Conservation (phyloP, 1,140 invertebrate genomes). For the Polyergus mexicanus region DNA sequence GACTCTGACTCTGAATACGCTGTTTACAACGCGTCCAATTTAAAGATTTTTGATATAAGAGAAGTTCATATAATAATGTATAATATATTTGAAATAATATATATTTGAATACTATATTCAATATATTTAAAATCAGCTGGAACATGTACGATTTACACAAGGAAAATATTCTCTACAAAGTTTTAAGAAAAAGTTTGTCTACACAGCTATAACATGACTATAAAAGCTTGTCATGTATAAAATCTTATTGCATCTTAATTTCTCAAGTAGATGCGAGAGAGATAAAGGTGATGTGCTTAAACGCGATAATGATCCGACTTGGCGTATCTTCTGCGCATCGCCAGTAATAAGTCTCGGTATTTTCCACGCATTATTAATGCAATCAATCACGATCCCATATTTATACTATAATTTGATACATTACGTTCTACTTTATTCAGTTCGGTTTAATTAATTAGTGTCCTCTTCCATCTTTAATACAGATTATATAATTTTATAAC, state of each 20-base stretch:
- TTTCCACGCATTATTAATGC: constrained; percentile 27
- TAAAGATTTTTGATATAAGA: background rate
- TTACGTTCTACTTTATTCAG: constrained; percentile 2
- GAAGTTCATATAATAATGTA: background rate
- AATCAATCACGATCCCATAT: constrained; percentile 2
- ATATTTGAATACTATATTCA: too few relatives aligned
- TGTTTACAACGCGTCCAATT: constrained; percentile 14
- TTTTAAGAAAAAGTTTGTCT: too few relatives aligned
- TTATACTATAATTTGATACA: constrained; percentile 1
- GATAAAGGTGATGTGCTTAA: background rate
- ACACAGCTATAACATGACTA: too few relatives aligned
- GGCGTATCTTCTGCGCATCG: background rate
- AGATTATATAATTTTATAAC: constrained; percentile 21
- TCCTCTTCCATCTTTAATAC: constrained; percentile 9
- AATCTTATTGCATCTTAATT: background rate
- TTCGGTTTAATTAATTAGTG: constrained; percentile 5
- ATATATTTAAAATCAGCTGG: too few relatives aligned
- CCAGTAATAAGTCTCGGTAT: background rate
- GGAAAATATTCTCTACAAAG: too few relatives aligned
- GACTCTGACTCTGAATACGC: constrained; percentile 28
- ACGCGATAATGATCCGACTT: constrained; percentile 26
- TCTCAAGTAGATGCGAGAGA: background rate
- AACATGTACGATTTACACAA: too few relatives aligned
- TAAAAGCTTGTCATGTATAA: too few relatives aligned
- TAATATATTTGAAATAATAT: background rate